Base-by-base conservation (phyloP, 2,797 vertebrate species). In the Apodemus agrarius region DNA sequence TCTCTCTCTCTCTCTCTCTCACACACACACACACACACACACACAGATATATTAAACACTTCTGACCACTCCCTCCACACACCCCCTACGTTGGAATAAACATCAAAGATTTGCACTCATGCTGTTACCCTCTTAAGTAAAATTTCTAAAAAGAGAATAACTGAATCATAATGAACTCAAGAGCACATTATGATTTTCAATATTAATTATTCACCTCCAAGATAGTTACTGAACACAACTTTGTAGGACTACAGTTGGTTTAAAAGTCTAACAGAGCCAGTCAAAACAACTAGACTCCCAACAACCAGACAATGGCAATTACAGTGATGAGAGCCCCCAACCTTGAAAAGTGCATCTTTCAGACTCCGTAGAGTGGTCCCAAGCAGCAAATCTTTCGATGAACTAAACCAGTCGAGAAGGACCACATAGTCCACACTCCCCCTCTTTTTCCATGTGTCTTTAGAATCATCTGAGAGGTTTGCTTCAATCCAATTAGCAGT, bases 311-410 rank as follows among this genome's bases (percentile, higher is more conserved):
- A 40, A 24, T 52, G 76, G 92, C 21, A 92, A 76, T 95, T 88
- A 91, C 0, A 81, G 61, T 76, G 93, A 90, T n/a, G 83, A 92
- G 26, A 97, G 80, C 89, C 94, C 83, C 96, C 97, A 97, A 99
- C 99, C 99, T 99, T 99, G 98, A 97, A 99, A 96, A 99, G 99
- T 0, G 99, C 99, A 93, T 99, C 99, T 98, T 99, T 99, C 97
- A 99, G 99, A 97, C 99, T 99, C 97, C 99, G 99, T 54, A 99
- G 98, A 37, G 99, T 99, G 96, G 99, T 99, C 95, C 99, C 99
- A 88, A 99, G 96, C 69, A 97, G 98, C 96, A 99, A 99, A 97
- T 99, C 99, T 81, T 98, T 98, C 4, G 98, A 98, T 89, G 99
- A 99, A 98, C 99, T 99, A 98, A 99, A 99, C 99, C 99, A 99